Evolutionary conservation across 2,888 invertebrate genomes (phyloP).

Genomic region (Phragmatobia fuliginosa): DNA sequence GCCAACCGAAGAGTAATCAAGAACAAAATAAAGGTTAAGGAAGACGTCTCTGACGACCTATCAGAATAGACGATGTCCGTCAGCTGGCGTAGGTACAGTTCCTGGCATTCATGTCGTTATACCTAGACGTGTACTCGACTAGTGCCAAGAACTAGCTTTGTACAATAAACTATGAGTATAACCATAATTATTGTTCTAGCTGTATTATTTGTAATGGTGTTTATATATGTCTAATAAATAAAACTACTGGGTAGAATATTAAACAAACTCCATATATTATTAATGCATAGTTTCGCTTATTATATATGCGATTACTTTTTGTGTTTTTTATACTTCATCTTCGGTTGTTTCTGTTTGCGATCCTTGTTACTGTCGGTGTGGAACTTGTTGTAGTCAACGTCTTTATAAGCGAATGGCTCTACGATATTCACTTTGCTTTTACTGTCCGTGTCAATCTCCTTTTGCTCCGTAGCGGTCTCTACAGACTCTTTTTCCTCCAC

Average conservation of each 20-base stretch:
- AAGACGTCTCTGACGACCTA: conserved; percentile 76
- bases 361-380: conserved; percentile 62
- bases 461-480: conserved; percentile 32
- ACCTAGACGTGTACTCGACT: conserved; percentile 35
- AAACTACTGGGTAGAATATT: conserved; percentile 47
- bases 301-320: conserved; percentile 56
- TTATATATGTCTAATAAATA: conserved; percentile 25
- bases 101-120: conserved; percentile 44
- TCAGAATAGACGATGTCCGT: conserved; percentile 69
- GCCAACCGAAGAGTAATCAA: conserved; percentile 57
- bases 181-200: conserved; percentile 4
- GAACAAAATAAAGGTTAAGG: conserved; percentile 75
- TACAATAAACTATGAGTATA: conserved; percentile 20
- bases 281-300: conserved; percentile 62
- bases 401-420: conserved; percentile 64
- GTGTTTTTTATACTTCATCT: conserved; percentile 68
- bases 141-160: conserved; percentile 45
- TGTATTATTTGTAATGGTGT: conserved; percentile 15
- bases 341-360: conserved; percentile 65
- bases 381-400: conserved; percentile 71
- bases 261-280: conserved; percentile 56
- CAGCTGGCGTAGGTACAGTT: conserved; percentile 18
- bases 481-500: conserved; percentile 46
- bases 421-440: conserved; percentile 46
- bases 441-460: conserved; percentile 40